phyloP scores from a whole-genome alignment of 2,888 invertebrate species.

The Bombylius major region DNA sequence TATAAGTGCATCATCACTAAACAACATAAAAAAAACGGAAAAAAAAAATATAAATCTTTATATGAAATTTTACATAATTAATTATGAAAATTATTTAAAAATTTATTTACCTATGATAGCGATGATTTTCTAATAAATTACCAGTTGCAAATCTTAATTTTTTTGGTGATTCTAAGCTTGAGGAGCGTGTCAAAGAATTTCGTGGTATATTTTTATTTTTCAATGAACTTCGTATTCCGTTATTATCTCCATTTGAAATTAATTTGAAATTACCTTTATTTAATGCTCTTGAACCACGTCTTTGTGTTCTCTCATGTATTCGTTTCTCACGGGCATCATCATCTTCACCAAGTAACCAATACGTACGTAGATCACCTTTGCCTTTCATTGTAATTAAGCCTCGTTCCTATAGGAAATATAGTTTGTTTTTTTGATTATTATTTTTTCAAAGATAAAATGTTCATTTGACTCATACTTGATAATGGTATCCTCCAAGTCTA shows the following conservation, averaged over 20 bases:
- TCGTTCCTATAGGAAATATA: slow-evolving; percentile 49
- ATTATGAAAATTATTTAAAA: background rate
- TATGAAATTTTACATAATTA: too few relatives aligned
- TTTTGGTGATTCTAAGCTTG: slow-evolving; percentile 74
- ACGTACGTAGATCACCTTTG: slow-evolving; percentile 70
- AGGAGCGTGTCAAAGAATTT: slow-evolving; percentile 49
- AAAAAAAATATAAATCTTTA: background rate
- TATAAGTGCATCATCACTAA: slow-evolving; percentile 34
- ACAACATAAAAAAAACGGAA: slow-evolving; percentile 1
- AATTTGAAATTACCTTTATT: slow-evolving; percentile 34
- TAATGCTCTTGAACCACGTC: slow-evolving; percentile 36
- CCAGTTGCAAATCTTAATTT: slow-evolving; percentile 65
- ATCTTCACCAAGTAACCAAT: slow-evolving; percentile 71
- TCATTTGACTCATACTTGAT: slow-evolving; percentile 18
- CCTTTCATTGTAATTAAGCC: slow-evolving; percentile 72
- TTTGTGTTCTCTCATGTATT: slow-evolving; percentile 39
- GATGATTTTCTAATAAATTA: slow-evolving; percentile 43
- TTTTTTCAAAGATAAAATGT: too few relatives aligned
- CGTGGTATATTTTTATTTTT: slow-evolving; percentile 52
- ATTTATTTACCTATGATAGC: slow-evolving; percentile 30
- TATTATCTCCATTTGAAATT: slow-evolving; percentile 20
- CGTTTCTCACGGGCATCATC: slow-evolving; percentile 44
- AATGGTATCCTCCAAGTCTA: slow-evolving; percentile 61
- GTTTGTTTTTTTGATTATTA: background rate
- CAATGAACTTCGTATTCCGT: slow-evolving; percentile 50